Evolutionary conservation across 2,797 vertebrate genomes (phyloP).

Genomic region (Microctenopoma stevenorrisi): DNA sequence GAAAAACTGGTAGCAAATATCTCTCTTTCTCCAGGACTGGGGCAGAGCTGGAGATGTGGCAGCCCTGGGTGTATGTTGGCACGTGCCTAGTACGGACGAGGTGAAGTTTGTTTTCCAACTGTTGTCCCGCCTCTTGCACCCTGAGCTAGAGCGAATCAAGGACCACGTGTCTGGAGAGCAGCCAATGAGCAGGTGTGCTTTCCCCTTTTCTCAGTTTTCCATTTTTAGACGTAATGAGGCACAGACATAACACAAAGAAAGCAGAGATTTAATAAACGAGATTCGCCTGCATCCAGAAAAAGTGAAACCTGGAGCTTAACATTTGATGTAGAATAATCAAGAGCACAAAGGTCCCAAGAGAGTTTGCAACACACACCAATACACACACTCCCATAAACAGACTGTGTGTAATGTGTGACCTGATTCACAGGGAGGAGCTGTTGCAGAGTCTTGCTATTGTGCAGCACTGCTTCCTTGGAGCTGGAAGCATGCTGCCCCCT

Average conservation of each 20-base stretch:
- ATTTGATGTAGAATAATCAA: slow-evolving; percentile 34
- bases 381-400: background rate
- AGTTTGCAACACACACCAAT: slow-evolving; percentile 15
- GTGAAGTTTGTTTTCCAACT: slow-evolving; percentile 91
- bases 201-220: slow-evolving; percentile 11
- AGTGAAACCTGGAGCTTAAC: slow-evolving; percentile 6
- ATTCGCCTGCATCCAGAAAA: background rate
- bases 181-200: slow-evolving; percentile 91
- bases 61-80: slow-evolving; percentile 93
- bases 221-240: slow-evolving; percentile 18
- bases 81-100: slow-evolving; percentile 90
- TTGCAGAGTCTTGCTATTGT: slow-evolving; percentile 94
- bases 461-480: slow-evolving; percentile 95
- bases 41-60: slow-evolving; percentile 93
- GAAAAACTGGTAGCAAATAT: slow-evolving; percentile 40
- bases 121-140: slow-evolving; percentile 91
- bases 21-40: slow-evolving; percentile 88
- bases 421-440: slow-evolving; percentile 91
- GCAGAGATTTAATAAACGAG: slow-evolving; percentile 8
- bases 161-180: slow-evolving; percentile 86
- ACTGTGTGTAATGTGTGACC: slow-evolving; percentile 42
- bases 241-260: slow-evolving; percentile 28
- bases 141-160: slow-evolving; percentile 90
- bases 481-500: slow-evolving; percentile 92
- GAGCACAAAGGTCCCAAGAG: slow-evolving; percentile 2